A percentile compares a stretch with the other conserved stretches of the same genome.
These are phyloP conservation scores for Heliothis virescens DNA, from an alignment of 1,140 invertebrate genomes.

Conservation along the genomic window DNA sequence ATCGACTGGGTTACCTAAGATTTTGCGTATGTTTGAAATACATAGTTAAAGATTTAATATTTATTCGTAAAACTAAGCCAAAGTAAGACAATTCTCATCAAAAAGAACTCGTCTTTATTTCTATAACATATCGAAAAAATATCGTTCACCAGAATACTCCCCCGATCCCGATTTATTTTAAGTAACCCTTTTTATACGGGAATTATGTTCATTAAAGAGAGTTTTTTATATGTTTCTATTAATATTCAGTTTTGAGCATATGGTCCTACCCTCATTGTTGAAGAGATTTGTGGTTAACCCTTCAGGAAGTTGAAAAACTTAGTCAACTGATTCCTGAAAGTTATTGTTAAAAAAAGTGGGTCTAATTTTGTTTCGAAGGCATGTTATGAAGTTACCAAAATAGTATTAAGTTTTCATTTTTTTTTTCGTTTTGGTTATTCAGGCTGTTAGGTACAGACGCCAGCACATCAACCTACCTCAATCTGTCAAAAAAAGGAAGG, in stretches of 20 bases:
- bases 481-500: too few species aligned
- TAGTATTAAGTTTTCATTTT: too few species aligned
- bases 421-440: too few species aligned
- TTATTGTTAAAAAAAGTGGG: slow-evolving; percentile 19
- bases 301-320: slow-evolving; percentile 66
- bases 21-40: too few species aligned
- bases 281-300: slow-evolving; percentile 63
- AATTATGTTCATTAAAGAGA: slow-evolving; percentile 84
- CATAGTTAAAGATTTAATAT: too few species aligned
- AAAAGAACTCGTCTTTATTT: background rate
- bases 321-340: slow-evolving; percentile 51
- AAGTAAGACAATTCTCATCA: too few species aligned
- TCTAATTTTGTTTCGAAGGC: slow-evolving; percentile 1
- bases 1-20: too few species aligned
- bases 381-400: background rate
- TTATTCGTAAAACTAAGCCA: too few species aligned
- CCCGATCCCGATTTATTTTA: slow-evolving; percentile 69
- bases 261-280: slow-evolving; percentile 68
- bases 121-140: slow-evolving; percentile 48
- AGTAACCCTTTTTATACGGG: slow-evolving; percentile 80
- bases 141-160: slow-evolving; percentile 44
- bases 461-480: too few species aligned
- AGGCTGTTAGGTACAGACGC: too few species aligned
- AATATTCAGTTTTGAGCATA: slow-evolving; percentile 69
- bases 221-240: slow-evolving; percentile 83